These are phyloP conservation scores for honey bee (Apis mellifera) DNA, from an alignment of 1,140 invertebrate species.

Conservation along the genomic window Amel_HAv3.1 CM009940.2:4311501-4312000, in stretches of 20 bases:
- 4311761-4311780: slow-evolving; percentile 25
- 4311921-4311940: slow-evolving; percentile 45
- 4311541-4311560: slow-evolving; percentile 43
- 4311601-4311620: slow-evolving; percentile 24
- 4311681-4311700: slow-evolving; percentile 40
- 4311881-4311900: not conserved
- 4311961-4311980: slow-evolving; percentile 50
- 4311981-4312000: slow-evolving; percentile 36
- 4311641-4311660: slow-evolving; percentile 16
- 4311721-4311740: slow-evolving; percentile 28
- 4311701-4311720: slow-evolving; percentile 40
- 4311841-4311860: not conserved
- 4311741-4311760: slow-evolving; percentile 43
- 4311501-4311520: slow-evolving; percentile 24
- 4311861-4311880: slow-evolving; percentile 36
- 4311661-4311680: slow-evolving; percentile 29
- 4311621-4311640: slow-evolving; percentile 23
- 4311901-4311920: slow-evolving; percentile 20
- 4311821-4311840: slow-evolving; percentile 25
- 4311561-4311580: slow-evolving; percentile 33
- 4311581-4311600: slow-evolving; percentile 17
- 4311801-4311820: slow-evolving; percentile 5
- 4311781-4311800: slow-evolving; percentile 13
- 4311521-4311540: slow-evolving; percentile 28
- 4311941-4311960: slow-evolving; percentile 62